phyloP scores from a whole-genome alignment of 2,797 vertebrate species.

The Eulemur coronatus region DNA sequence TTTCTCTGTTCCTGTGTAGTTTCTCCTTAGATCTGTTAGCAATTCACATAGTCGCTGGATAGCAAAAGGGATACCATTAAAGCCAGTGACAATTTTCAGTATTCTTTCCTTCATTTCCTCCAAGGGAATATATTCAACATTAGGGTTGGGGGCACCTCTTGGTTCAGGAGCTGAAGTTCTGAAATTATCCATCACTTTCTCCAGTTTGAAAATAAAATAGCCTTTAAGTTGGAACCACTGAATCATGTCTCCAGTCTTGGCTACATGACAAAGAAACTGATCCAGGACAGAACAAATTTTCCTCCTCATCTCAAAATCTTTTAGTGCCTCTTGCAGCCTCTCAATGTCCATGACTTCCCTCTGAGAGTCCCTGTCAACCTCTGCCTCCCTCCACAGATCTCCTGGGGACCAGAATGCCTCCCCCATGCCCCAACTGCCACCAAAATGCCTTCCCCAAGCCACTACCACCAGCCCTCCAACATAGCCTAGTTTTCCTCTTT shows the following conservation, averaged over 20 bases:
- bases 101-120: conserved; percentile 98
- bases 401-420: background rate
- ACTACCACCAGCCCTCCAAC: background rate
- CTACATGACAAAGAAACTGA: background rate
- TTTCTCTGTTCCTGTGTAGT: conserved; percentile 97
- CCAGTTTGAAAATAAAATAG: conserved; percentile 98
- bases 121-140: conserved; percentile 96
- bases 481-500: background rate
- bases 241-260: conserved; percentile 79
- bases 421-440: background rate
- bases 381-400: background rate
- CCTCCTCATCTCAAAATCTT: background rate
- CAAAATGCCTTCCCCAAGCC: background rate
- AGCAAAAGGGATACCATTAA: conserved; percentile 97
- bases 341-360: background rate
- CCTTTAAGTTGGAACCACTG: conserved; percentile 97
- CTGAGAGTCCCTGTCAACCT: background rate
- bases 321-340: background rate
- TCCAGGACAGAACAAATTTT: background rate
- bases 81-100: conserved; percentile 97
- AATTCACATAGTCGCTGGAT: conserved; percentile 98
- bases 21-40: conserved; percentile 95
- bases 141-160: conserved; percentile 92
- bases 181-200: conserved; percentile 98
- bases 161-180: conserved; percentile 93